Base-by-base conservation (phyloP, 1,140 invertebrate genomes). In the Drosophila seguyi region DNA sequence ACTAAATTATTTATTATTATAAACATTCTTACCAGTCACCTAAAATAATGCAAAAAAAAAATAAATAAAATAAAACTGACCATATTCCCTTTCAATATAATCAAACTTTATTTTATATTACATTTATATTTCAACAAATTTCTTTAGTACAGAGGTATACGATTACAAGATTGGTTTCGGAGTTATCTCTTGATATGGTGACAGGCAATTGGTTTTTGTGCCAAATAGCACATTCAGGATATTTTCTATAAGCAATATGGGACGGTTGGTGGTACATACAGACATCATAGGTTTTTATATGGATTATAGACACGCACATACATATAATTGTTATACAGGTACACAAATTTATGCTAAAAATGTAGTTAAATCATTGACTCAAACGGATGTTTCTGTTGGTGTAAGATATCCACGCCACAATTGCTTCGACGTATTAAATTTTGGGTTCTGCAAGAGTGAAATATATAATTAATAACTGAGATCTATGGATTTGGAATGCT, bases 331-430 rank as follows among this genome's bases (percentile, higher is more conserved):
- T 52, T 56, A 44, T 50, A 79, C 62, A 79, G 55, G 50, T 83
- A 86, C 39, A 80, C 61, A 34, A n/a, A 67, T 36, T 68, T 57
- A 73, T 48, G 38, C 27, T 82, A 59, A 56, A 45, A 22, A 39
- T 58, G 7, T 50, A 62, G 11, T 56, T 90, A 91, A 62, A 91
- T 91, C 80, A 91, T 90, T 63, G 90, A 91, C 47, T 91, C 90
- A 91, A 91, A 91, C 90, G 79, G 90, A 87, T 75, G 90, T 91
- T 91, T 91, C 90, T 90, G 85, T 91, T 91, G 90, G 69, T 84
- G 90, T 84, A 77, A 90, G 60, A 87, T 81, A 91, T 91, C 90
- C 90, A 69, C 82, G 76, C 85, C 90, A 91, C 85, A 87, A 78
- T 87, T 77, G 84, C 85, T 91, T 86, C 90, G 88, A 65, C 90